These are phyloP conservation scores for Nemotelus nigrinus DNA, from an alignment of 2,888 invertebrate genomes.

Conservation along the genomic window DNA sequence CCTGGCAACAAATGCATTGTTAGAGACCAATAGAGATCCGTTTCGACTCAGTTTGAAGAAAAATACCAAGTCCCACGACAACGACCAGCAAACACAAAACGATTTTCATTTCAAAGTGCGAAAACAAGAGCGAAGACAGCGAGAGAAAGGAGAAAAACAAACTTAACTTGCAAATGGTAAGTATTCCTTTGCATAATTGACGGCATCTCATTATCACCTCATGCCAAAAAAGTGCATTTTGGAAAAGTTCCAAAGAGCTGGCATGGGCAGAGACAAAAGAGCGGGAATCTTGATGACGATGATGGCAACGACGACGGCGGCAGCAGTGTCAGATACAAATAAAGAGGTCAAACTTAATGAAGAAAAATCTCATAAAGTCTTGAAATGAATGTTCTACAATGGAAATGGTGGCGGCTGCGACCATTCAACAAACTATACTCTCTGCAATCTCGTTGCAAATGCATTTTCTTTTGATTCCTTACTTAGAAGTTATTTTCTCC, in stretches of 20 bases:
- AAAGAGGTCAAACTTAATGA: constrained; percentile 45
- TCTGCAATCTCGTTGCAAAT: constrained; percentile 25
- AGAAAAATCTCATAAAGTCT: constrained; percentile 43
- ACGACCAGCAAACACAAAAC: neutral
- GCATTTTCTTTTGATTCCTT: neutral
- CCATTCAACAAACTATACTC: constrained; percentile 12
- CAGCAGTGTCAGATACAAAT: constrained; percentile 41
- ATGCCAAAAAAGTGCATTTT: constrained; percentile 44
- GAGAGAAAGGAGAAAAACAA: neutral
- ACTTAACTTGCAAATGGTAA: constrained; percentile 32
- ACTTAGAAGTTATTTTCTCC: no score
- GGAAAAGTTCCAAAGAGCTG: constrained; percentile 30
- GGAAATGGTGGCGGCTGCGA: constrained; percentile 28
- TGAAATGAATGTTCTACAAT: constrained; percentile 38
- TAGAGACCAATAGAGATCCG: no score
- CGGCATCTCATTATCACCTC: constrained; percentile 43
- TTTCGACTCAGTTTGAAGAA: no score
- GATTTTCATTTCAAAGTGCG: neutral
- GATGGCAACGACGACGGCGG: neutral
- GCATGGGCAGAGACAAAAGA: constrained; percentile 19
- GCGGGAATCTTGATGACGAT: neutral
- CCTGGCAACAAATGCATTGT: no score
- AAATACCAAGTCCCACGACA: neutral
- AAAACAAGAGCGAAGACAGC: neutral
- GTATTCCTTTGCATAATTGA: constrained; percentile 39